Conservation (phyloP, 2,888 invertebrate species). For the Ennomos quercinarius region DNA sequence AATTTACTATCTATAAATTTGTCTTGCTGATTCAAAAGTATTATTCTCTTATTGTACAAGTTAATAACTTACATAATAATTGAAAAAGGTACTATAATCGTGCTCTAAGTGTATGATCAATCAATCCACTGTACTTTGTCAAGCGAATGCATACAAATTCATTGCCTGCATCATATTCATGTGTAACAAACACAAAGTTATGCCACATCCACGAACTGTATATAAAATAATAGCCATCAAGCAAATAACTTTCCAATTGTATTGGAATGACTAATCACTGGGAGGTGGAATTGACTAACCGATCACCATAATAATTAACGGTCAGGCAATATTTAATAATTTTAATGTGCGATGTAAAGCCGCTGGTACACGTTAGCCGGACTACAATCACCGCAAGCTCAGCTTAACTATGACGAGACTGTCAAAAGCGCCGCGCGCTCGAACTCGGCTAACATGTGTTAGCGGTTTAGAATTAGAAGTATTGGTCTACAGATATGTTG, state of each 20-base stretch:
- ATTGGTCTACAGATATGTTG: background rate
- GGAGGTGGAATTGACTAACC: slow-evolving; percentile 80
- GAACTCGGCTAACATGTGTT: background rate
- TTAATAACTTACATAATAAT: background rate
- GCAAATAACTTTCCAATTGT: slow-evolving; percentile 79
- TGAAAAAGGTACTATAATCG: background rate
- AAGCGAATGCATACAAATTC: slow-evolving; percentile 39
- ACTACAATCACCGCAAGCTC: no score
- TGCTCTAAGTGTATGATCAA: background rate
- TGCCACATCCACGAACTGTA: slow-evolving; percentile 59
- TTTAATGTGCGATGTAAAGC: no score
- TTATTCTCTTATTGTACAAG: slow-evolving; percentile 3
- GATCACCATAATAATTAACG: slow-evolving; percentile 53
- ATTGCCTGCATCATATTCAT: slow-evolving; percentile 71
- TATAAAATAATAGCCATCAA: slow-evolving; percentile 67
- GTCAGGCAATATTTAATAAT: slow-evolving; percentile 27
- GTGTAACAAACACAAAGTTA: slow-evolving; percentile 48
- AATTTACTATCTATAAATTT: no score
- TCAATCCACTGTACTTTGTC: background rate
- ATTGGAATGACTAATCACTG: slow-evolving; percentile 77
- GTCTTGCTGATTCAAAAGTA: background rate
- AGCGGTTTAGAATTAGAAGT: background rate
- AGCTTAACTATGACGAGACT: no score
- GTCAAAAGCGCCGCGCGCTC: background rate
- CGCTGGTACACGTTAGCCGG: no score